Conservation (phyloP, 2,797 vertebrate species). For the Crax fasciolata region DNA sequence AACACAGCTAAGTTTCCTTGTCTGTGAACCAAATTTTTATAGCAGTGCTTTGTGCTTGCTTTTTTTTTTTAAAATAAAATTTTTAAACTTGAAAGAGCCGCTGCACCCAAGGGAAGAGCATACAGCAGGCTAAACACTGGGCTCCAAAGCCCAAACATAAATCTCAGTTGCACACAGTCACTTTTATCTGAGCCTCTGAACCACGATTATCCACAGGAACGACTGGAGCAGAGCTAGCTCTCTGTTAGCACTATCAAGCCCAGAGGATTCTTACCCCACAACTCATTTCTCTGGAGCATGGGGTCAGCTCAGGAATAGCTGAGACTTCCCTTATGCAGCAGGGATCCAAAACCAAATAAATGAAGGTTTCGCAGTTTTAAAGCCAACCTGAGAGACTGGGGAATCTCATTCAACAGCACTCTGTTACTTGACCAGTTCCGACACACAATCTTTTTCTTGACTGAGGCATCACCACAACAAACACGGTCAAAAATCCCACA, state of each 20-base stretch:
- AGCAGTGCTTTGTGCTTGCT: background rate
- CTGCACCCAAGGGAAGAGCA: background rate
- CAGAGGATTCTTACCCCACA: conserved; percentile 22
- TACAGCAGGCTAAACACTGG: background rate
- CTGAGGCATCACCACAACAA: background rate
- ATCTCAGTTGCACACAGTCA: background rate
- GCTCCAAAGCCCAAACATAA: background rate
- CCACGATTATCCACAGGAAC: conserved; percentile 20
- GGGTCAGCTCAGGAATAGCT: background rate
- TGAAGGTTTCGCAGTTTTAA: background rate
- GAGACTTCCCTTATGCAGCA: background rate
- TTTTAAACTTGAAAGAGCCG: background rate
- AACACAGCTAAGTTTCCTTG: background rate
- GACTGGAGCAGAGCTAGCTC: background rate
- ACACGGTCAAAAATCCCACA: background rate
- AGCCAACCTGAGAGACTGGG: background rate
- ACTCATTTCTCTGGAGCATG: background rate
- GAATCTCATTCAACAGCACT: background rate
- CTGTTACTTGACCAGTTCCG: background rate
- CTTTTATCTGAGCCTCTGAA: conserved; percentile 22
- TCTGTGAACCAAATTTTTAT: background rate
- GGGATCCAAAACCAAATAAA: background rate
- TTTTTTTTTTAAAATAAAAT: background rate
- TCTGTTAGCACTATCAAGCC: background rate
- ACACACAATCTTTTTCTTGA: background rate